Evolutionary conservation across 2,113 vertebrate genomes (phyloP).

Genomic region (Uria aalge): DNA sequence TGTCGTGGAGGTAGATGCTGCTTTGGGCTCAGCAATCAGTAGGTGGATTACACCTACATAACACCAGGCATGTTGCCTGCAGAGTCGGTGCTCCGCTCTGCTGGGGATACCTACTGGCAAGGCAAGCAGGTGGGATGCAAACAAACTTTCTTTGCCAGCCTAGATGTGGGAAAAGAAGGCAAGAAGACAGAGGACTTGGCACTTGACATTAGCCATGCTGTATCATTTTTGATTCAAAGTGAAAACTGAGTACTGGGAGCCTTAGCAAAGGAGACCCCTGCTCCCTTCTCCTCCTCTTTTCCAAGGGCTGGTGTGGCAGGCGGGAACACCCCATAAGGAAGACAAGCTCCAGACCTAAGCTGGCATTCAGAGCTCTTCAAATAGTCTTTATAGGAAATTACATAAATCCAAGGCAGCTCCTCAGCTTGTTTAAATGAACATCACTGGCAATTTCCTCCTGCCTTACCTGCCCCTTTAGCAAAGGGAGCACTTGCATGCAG

Average conservation of each 20-base stretch:
- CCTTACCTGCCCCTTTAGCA: neutral
- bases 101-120: neutral
- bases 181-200: neutral
- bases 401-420: neutral
- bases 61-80: neutral
- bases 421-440: neutral
- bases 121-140: neutral
- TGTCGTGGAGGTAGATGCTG: neutral
- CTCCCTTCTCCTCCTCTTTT: neutral
- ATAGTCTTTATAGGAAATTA: neutral
- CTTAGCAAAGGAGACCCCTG: neutral
- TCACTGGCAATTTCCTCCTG: neutral
- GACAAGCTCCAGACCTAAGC: neutral
- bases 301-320: neutral
- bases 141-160: neutral
- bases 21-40: neutral
- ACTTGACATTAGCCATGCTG: accelerated
- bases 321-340: neutral
- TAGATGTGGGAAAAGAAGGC: neutral
- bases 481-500: neutral
- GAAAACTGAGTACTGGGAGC: neutral
- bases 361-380: neutral
- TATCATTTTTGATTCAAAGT: neutral
- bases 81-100: neutral
- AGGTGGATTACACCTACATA: neutral